phyloP scores from a whole-genome alignment of 2,797 vertebrate genomes.

The Alosa sapidissima region DNA sequence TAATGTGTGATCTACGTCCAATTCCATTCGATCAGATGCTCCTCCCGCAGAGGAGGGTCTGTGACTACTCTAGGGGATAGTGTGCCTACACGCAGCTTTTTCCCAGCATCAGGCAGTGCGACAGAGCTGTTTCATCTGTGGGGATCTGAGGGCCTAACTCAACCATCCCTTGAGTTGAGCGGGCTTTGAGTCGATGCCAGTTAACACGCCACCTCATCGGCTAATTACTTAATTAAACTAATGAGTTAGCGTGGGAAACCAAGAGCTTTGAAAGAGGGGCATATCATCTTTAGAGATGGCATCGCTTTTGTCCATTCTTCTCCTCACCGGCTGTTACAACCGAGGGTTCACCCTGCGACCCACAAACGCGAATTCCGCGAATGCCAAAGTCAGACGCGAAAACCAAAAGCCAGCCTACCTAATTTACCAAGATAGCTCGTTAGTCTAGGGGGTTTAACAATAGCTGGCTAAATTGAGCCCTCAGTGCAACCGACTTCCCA shows the following conservation, averaged over 20 bases:
- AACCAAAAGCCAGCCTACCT: no score
- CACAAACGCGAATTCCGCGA: no score
- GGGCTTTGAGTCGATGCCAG: conserved; percentile 53
- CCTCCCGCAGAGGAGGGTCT: not conserved
- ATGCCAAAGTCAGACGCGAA: no score
- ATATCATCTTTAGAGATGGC: conserved; percentile 36
- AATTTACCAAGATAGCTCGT: no score
- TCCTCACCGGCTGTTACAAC: conserved; percentile 18
- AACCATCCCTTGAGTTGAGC: conserved; percentile 21
- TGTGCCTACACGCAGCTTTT: not conserved
- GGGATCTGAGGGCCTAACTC: conserved; percentile 31
- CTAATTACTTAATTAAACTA: conserved; percentile 69
- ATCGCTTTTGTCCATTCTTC: conserved; percentile 1
- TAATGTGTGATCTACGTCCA: not conserved
- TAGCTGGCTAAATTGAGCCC: no score
- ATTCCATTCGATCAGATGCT: not conserved
- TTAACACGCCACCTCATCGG: conserved; percentile 57
- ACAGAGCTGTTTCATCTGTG: conserved; percentile 8
- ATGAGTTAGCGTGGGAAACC: conserved; percentile 60
- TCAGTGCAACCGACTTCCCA: no score
- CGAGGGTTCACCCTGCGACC: no score
- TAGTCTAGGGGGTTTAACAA: no score
- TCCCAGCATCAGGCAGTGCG: not conserved
- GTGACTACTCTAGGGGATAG: not conserved
- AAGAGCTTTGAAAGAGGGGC: conserved; percentile 42